phyloP scores from a whole-genome alignment of 2,888 invertebrate genomes.

The Zele albiditarsus region DNA sequence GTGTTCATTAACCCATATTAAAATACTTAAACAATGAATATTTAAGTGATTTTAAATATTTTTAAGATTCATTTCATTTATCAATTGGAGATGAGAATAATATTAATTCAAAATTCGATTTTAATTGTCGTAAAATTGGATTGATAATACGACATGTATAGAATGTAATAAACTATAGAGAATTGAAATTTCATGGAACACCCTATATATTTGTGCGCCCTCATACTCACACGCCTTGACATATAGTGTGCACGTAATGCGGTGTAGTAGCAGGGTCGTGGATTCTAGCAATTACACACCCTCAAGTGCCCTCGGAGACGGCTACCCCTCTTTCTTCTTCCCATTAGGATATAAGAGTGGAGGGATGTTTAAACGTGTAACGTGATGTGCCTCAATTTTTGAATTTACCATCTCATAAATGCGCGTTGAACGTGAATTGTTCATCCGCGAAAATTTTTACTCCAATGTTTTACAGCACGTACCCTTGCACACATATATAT shows the following conservation, averaged over 20 bases:
- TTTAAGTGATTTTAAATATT: too few relatives aligned
- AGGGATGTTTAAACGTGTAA: constrained; percentile 64
- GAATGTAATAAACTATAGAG: constrained; percentile 31
- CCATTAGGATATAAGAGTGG: constrained; percentile 68
- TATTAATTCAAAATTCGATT: too few relatives aligned
- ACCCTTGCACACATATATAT: too few relatives aligned
- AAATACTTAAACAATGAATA: too few relatives aligned
- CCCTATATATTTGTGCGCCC: constrained; percentile 60
- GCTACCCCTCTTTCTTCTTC: constrained; percentile 53
- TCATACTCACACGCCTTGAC: constrained; percentile 54
- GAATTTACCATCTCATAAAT: constrained; percentile 52
- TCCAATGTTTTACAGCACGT: background rate
- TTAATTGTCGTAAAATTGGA: background rate
- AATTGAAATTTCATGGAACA: constrained; percentile 52
- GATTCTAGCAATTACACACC: constrained; percentile 72
- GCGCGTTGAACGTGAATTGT: background rate
- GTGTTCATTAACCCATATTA: background rate
- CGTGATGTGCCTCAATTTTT: constrained; percentile 61
- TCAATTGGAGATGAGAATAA: too few relatives aligned
- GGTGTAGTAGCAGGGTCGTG: constrained; percentile 69
- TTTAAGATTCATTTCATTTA: too few relatives aligned
- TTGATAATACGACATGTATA: background rate
- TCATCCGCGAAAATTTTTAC: background rate
- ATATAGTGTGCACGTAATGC: constrained; percentile 63
- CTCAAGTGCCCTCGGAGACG: constrained; percentile 70